Conservation (phyloP, 1,140 invertebrate species). For the Orchesella cincta region DNA sequence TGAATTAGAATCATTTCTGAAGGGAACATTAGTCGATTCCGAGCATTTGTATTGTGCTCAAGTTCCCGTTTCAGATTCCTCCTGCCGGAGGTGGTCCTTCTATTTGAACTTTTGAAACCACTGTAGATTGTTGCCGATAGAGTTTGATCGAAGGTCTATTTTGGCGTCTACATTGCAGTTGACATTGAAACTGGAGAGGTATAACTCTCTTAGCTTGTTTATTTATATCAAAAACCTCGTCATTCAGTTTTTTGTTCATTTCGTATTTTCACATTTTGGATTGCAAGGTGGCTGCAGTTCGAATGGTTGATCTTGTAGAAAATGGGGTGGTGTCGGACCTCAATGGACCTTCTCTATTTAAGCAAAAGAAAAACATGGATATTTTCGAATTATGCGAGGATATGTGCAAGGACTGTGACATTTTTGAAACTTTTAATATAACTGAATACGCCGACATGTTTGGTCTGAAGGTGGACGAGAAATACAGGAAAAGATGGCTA, state of each 20-base stretch:
- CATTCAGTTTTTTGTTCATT: not conserved
- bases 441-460: not conserved
- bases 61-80: too few species aligned
- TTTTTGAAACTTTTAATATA: not conserved
- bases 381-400: not conserved
- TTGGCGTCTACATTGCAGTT: not conserved
- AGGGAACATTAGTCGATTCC: too few species aligned
- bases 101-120: too few species aligned
- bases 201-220: not conserved
- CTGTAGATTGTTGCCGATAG: too few species aligned
- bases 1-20: too few species aligned
- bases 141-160: too few species aligned
- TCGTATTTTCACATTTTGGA: not conserved
- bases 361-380: not conserved
- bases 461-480: not conserved
- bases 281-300: not conserved
- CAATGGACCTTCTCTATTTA: too few species aligned
- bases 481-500: not conserved
- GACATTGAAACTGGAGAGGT: not conserved
- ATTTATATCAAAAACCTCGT: not conserved
- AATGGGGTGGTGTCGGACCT: not conserved
- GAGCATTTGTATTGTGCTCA: too few species aligned
- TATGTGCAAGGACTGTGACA: not conserved
- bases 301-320: not conserved
- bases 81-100: too few species aligned